Percentiles rank a stretch among this genome's conserved stretches.
Conservation (phyloP, 2,888 invertebrate genomes). For the Coenonympha arcania region DNA sequence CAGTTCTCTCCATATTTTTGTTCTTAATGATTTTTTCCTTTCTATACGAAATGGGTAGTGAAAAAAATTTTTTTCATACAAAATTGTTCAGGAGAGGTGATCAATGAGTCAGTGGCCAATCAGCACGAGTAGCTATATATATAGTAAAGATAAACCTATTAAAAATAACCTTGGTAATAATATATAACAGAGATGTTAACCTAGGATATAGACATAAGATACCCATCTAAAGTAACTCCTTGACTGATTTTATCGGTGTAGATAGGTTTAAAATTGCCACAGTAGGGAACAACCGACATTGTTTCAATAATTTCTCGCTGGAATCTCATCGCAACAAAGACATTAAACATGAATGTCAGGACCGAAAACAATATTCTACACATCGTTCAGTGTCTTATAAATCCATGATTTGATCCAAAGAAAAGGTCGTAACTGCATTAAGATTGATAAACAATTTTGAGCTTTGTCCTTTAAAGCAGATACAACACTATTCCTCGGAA, state of each 20-base stretch:
- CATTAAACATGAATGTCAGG: slow-evolving; percentile 60
- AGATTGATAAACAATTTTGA: slow-evolving; percentile 3
- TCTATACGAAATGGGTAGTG: too few species aligned
- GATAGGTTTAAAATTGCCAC: slow-evolving; percentile 22
- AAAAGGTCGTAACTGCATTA: slow-evolving; percentile 28
- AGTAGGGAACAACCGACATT: slow-evolving; percentile 22
- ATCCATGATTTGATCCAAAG: slow-evolving; percentile 38
- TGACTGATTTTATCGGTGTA: slow-evolving; percentile 18
- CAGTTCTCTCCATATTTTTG: too few species aligned
- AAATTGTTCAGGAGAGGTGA: too few species aligned
- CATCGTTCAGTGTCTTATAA: slow-evolving; percentile 58
- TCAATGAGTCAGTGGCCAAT: too few species aligned
- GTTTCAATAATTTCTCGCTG: slow-evolving; percentile 43
- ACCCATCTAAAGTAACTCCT: slow-evolving; percentile 1
- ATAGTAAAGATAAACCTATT: too few species aligned
- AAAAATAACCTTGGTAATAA: too few species aligned
- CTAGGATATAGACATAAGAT: not conserved
- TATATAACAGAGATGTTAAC: too few species aligned
- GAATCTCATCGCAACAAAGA: slow-evolving; percentile 60
- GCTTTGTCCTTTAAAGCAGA: slow-evolving; percentile 2
- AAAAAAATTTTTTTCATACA: too few species aligned
- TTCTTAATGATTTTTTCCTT: too few species aligned
- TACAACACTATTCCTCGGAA: slow-evolving; percentile 3
- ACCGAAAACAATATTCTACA: slow-evolving; percentile 62
- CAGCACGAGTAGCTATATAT: too few species aligned